Conservation (phyloP, 2,888 invertebrate genomes). For the Rhagonycha fulva region DNA sequence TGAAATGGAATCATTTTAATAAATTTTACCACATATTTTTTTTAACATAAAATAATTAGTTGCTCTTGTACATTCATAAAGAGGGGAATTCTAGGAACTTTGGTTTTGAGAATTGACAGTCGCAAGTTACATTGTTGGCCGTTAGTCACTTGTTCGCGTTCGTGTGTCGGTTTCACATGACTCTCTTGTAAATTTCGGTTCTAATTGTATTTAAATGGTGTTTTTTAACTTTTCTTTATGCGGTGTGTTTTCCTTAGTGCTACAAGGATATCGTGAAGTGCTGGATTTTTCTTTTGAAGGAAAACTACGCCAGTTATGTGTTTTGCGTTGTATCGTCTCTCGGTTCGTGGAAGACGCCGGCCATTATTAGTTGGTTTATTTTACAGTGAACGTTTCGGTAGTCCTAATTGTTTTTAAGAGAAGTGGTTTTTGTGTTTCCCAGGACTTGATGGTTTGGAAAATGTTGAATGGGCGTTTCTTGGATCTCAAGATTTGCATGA, state of each 20-base stretch:
- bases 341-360: neutral
- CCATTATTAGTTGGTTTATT: neutral
- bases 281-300: neutral
- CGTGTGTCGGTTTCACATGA: fast-evolving
- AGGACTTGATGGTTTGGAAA: too few relatives aligned
- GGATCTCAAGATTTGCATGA: too few relatives aligned
- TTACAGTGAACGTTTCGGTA: neutral
- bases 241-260: neutral
- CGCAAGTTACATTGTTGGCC: neutral
- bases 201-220: neutral
- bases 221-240: neutral
- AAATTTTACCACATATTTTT: too few relatives aligned
- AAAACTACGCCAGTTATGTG: neutral
- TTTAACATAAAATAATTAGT: too few relatives aligned
- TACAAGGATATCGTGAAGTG: neutral
- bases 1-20: too few relatives aligned
- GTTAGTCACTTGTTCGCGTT: neutral
- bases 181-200: neutral
- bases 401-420: neutral
- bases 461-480: too few relatives aligned
- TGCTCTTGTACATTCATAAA: too few relatives aligned
- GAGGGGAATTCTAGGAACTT: neutral
- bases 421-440: neutral
- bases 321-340: neutral
- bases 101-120: neutral